A percentile compares a stretch with the other conserved stretches of the same genome.
phyloP scores from a whole-genome alignment of 2,888 invertebrate genomes.

The Hesperia comma region DNA sequence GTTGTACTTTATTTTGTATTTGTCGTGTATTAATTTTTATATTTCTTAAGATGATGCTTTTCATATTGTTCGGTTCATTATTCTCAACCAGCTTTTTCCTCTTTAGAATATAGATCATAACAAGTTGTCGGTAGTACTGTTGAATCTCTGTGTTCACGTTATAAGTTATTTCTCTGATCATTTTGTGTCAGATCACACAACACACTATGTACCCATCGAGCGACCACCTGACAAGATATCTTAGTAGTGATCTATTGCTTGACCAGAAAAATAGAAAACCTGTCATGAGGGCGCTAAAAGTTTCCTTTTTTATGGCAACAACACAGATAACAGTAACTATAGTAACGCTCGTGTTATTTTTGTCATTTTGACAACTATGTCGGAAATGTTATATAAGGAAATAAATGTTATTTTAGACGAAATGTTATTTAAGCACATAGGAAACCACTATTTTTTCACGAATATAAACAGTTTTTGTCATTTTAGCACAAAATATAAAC shows the following conservation, averaged over 20 bases:
- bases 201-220: conserved; percentile 40
- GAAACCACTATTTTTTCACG: too few relatives aligned
- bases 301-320: too few relatives aligned
- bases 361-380: too few relatives aligned
- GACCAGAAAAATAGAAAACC: too few relatives aligned
- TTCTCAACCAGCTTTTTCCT: conserved; percentile 53
- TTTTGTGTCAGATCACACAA: conserved; percentile 42
- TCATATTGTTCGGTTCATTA: conserved; percentile 78
- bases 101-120: conserved; percentile 47
- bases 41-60: conserved; percentile 66
- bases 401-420: too few relatives aligned
- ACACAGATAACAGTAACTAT: too few relatives aligned
- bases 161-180: conserved; percentile 23
- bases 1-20: conserved; percentile 74
- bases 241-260: conserved; percentile 16
- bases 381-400: too few relatives aligned
- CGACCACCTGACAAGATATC: conserved; percentile 39
- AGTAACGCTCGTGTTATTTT: too few relatives aligned
- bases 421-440: too few relatives aligned
- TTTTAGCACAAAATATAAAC: too few relatives aligned
- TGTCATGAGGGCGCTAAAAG: too few relatives aligned
- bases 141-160: conserved; percentile 33
- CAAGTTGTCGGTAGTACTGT: conserved; percentile 43
- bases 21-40: conserved; percentile 72
- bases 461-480: too few relatives aligned